phyloP scores from a whole-genome alignment of 2,888 invertebrate species.

The Agriotes lineatus region DNA sequence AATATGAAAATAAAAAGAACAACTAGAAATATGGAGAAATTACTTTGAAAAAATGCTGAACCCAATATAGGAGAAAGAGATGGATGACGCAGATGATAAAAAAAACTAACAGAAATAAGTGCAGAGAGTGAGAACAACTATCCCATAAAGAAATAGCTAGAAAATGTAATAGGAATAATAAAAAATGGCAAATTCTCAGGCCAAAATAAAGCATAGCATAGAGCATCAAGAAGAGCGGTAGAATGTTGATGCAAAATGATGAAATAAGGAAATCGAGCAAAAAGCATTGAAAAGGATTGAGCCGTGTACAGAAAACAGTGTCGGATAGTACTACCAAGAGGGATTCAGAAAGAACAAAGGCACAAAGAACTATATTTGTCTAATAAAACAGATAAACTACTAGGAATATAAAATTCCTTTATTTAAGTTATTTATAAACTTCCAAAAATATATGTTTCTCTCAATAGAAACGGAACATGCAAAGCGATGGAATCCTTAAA shows the following conservation, averaged over 20 bases:
- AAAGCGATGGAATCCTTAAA: background rate
- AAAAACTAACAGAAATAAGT: background rate
- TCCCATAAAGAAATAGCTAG: background rate
- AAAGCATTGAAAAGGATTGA: background rate
- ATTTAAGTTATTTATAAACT: background rate
- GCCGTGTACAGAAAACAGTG: background rate
- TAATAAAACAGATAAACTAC: background rate
- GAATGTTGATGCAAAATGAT: background rate
- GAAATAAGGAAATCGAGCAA: background rate
- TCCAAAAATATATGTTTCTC: too few relatives aligned
- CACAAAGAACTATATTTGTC: too few relatives aligned
- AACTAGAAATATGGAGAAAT: slow-evolving; percentile 6
- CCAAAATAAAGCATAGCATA: background rate
- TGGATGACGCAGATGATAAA: background rate
- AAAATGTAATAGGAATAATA: background rate
- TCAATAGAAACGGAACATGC: background rate
- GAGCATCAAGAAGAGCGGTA: too few relatives aligned
- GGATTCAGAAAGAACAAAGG: background rate
- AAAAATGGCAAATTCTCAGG: background rate
- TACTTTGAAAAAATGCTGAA: slow-evolving; percentile 1
- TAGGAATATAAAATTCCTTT: too few relatives aligned
- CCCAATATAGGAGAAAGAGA: slow-evolving; percentile 4
- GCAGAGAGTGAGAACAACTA: background rate
- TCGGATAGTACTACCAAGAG: background rate
- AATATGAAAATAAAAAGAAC: background rate